Conservation (phyloP, 1,140 invertebrate genomes). For the Papilio polyxenes region DNA sequence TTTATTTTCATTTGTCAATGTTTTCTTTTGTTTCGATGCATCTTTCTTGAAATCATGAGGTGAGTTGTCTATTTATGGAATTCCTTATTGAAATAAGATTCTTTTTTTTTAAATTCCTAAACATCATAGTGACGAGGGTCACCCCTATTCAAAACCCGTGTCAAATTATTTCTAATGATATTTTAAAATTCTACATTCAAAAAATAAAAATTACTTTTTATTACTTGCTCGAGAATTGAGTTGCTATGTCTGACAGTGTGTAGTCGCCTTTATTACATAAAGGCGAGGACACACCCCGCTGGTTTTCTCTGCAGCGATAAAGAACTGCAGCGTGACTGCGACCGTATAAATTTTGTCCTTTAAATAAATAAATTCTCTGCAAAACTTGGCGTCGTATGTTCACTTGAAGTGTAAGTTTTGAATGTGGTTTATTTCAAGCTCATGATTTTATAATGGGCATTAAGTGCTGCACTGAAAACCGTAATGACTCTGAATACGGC, state of each 20-base stretch:
- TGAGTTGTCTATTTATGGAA: too few relatives aligned
- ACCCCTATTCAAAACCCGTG: too few relatives aligned
- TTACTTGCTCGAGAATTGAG: not conserved
- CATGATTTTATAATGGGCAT: not conserved
- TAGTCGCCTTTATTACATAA: not conserved
- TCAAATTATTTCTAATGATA: too few relatives aligned
- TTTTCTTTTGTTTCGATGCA: too few relatives aligned
- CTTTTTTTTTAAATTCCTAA: too few relatives aligned
- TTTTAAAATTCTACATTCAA: not conserved
- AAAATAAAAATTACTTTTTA: not conserved
- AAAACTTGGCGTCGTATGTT: conserved; percentile 14
- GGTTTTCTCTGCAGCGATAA: conserved; percentile 21
- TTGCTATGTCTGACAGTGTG: not conserved
- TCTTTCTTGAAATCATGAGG: too few relatives aligned
- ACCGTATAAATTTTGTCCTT: conserved; percentile 16
- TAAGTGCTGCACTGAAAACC: not conserved
- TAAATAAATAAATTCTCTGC: conserved; percentile 18
- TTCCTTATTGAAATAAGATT: too few relatives aligned
- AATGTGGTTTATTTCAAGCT: not conserved
- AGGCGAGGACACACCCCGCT: conserved; percentile 24
- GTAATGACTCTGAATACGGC: not conserved
- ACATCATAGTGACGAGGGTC: too few relatives aligned
- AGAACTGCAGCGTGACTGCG: conserved; percentile 21
- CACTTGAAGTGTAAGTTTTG: conserved; percentile 7
- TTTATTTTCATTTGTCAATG: too few relatives aligned